Conservation (phyloP, 2,888 invertebrate genomes). For the Drosophila mettleri region DNA sequence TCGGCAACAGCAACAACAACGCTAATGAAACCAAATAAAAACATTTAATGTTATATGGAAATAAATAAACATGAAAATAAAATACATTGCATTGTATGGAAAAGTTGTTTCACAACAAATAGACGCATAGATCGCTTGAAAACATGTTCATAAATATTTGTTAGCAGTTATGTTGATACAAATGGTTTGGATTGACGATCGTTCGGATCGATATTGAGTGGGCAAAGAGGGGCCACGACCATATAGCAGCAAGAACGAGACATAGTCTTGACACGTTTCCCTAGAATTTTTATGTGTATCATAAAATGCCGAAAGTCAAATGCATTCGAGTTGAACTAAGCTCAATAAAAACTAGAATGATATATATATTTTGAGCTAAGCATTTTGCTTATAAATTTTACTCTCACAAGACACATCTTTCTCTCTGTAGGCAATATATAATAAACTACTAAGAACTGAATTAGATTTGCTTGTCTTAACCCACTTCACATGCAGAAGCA, state of each 20-base stretch:
- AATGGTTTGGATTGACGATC: slow-evolving; percentile 61
- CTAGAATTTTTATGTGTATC: slow-evolving; percentile 20
- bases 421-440: no score
- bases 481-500: not conserved
- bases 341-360: not conserved
- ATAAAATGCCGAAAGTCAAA: not conserved
- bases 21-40: slow-evolving; percentile 75
- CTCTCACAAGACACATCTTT: not conserved
- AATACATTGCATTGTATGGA: slow-evolving; percentile 58
- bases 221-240: not conserved
- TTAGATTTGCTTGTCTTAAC: not conserved
- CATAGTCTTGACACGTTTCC: slow-evolving; percentile 45
- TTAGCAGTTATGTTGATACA: slow-evolving; percentile 69
- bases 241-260: slow-evolving; percentile 24
- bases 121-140: slow-evolving; percentile 49
- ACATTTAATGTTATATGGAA: slow-evolving; percentile 59
- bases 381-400: not conserved
- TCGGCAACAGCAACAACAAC: slow-evolving; percentile 24
- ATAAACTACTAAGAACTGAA: not conserved
- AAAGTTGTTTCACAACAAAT: slow-evolving; percentile 67
- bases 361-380: not conserved
- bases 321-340: not conserved
- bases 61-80: slow-evolving; percentile 34
- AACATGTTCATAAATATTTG: slow-evolving; percentile 75
- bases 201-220: slow-evolving; percentile 8